phyloP scores from a whole-genome alignment of 2,797 vertebrate genomes.

The Dallia pectoralis region DNA sequence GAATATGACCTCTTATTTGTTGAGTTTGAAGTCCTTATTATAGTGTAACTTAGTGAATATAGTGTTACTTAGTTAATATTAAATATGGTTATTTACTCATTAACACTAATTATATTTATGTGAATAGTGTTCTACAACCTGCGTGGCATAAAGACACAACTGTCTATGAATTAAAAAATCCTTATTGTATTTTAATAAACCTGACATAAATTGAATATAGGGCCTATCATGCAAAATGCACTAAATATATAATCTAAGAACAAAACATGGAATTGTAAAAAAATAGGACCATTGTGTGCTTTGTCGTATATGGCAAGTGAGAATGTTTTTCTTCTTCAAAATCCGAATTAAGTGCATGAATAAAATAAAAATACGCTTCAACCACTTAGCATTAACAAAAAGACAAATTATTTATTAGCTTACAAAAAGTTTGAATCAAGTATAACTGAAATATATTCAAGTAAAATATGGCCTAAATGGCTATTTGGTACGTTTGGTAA shows the following conservation, averaged over 20 bases:
- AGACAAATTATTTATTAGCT: background rate
- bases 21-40: no score
- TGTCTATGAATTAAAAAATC: background rate
- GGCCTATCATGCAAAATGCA: background rate
- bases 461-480: no score
- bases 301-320: background rate
- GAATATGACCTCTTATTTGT: no score
- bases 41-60: no score
- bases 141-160: background rate
- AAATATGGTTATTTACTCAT: no score
- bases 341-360: background rate
- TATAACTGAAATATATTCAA: background rate
- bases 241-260: background rate
- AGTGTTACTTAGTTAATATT: no score
- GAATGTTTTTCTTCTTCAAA: background rate
- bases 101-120: no score
- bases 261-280: background rate
- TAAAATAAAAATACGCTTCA: background rate
- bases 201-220: background rate
- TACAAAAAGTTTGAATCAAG: background rate
- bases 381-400: background rate
- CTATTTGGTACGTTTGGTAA: no score
- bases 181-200: background rate
- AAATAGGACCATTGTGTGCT: background rate
- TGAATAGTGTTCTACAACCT: no score